Evolutionary conservation across 1,140 invertebrate genomes (phyloP).

Genomic region (Drosophila setifemur): DNA sequence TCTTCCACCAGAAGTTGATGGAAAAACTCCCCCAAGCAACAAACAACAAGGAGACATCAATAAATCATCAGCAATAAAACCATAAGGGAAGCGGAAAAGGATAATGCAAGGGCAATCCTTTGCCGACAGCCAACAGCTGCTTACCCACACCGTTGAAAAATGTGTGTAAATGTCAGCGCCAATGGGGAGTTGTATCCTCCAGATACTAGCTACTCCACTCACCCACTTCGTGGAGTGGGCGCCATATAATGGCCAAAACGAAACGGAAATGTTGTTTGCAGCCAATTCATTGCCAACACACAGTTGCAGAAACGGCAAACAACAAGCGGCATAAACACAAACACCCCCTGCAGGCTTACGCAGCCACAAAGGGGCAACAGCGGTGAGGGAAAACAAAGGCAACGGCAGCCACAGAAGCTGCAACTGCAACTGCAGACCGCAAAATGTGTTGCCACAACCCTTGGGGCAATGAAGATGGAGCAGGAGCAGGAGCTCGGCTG

Average conservation of each 20-base stretch:
- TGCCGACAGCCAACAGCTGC: slow-evolving; percentile 49
- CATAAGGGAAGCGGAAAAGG: slow-evolving; percentile 41
- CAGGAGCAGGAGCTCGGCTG: slow-evolving; percentile 6
- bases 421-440: slow-evolving; percentile 63
- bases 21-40: slow-evolving; percentile 1
- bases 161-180: slow-evolving; percentile 61
- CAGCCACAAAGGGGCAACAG: slow-evolving; percentile 26
- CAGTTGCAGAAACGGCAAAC: slow-evolving; percentile 9
- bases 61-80: slow-evolving; percentile 58
- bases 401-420: slow-evolving; percentile 47
- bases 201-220: slow-evolving; percentile 6
- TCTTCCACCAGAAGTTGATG: slow-evolving; percentile 9
- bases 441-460: slow-evolving; percentile 75
- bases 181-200: slow-evolving; percentile 21
- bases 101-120: slow-evolving; percentile 50
- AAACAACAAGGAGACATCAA: slow-evolving; percentile 48
- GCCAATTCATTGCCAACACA: slow-evolving; percentile 71
- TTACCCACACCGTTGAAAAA: slow-evolving; percentile 41
- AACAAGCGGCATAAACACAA: slow-evolving; percentile 50
- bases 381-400: slow-evolving; percentile 47
- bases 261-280: slow-evolving; percentile 65
- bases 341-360: slow-evolving; percentile 62
- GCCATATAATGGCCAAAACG: slow-evolving; percentile 59
- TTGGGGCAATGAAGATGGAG: slow-evolving; percentile 45
- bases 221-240: slow-evolving; percentile 3